These are phyloP conservation scores for Mesorhabditis belari DNA, from an alignment of 2,888 invertebrate species.

Conservation along the genomic window DNA sequence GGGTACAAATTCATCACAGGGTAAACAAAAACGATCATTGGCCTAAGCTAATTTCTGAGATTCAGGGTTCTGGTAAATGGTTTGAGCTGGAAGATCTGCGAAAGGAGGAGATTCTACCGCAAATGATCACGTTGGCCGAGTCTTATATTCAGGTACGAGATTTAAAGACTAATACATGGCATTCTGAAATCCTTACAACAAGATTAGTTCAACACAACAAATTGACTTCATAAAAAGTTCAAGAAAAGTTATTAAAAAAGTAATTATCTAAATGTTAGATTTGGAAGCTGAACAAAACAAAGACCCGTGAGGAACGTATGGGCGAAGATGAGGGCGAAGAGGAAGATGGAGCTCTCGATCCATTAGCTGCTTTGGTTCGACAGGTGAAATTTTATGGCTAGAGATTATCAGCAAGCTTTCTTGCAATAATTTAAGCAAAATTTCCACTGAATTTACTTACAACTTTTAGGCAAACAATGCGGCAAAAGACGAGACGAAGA, in stretches of 20 bases:
- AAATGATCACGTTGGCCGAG: conserved; percentile 98
- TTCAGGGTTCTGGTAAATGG: conserved; percentile 73
- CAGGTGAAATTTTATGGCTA: too few species aligned
- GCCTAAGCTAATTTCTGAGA: conserved; percentile 5
- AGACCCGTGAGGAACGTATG: conserved; percentile 46
- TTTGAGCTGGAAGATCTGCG: conserved; percentile 88
- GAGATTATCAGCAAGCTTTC: too few species aligned
- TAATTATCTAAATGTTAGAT: conserved; percentile 21
- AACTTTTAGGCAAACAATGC: too few species aligned
- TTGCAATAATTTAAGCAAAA: too few species aligned
- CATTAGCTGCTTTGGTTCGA: too few species aligned
- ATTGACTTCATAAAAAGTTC: too few species aligned
- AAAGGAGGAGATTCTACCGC: conserved; percentile 92
- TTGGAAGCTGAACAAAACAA: conserved; percentile 48
- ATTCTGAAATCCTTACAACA: neutral
- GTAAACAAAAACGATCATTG: neutral
- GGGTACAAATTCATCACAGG: neutral
- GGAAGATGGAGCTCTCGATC: too few species aligned
- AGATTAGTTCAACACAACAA: neutral
- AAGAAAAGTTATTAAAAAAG: too few species aligned
- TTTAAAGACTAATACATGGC: neutral
- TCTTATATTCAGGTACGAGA: conserved; percentile 80
- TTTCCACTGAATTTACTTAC: too few species aligned
- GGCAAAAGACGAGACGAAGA: too few species aligned
- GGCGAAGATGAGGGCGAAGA: conserved; percentile 24